These are phyloP conservation scores for Melanotaenia pygmaea DNA, from an alignment of 2,797 vertebrate genomes.

Conservation along the genomic window DNA sequence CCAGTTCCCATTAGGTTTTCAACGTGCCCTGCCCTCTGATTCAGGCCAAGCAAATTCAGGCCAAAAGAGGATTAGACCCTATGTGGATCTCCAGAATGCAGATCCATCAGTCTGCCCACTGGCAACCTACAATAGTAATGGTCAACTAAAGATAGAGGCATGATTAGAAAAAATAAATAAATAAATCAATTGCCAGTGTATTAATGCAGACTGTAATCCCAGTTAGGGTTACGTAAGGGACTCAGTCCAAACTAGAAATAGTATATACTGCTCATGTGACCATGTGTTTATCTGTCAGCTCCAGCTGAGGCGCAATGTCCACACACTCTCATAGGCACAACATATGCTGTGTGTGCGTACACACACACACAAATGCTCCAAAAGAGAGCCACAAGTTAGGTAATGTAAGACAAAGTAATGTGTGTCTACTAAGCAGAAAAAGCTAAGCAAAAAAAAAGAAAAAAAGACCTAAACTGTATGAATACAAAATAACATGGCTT, in stretches of 20 bases:
- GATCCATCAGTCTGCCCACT: constrained; percentile 47
- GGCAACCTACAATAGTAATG: constrained; percentile 33
- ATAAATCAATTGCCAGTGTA: constrained; percentile 68
- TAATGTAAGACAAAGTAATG: constrained; percentile 19
- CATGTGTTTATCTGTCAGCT: constrained; percentile 56
- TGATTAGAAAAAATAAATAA: constrained; percentile 67
- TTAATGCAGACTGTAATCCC: constrained; percentile 65
- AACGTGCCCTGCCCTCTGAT: constrained; percentile 41
- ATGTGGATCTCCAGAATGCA: constrained; percentile 60
- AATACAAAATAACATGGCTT: constrained; percentile 14
- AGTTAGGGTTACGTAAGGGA: constrained; percentile 67
- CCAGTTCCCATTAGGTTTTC: constrained; percentile 49
- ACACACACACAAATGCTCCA: constrained; percentile 19
- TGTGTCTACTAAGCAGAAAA: constrained; percentile 6
- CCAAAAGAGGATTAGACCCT: constrained; percentile 74
- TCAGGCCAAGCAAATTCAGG: constrained; percentile 61
- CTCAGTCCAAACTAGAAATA: constrained; percentile 47
- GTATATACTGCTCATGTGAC: constrained; percentile 59
- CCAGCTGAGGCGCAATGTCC: constrained; percentile 55
- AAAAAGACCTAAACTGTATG: background rate
- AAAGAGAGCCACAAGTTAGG: constrained; percentile 13
- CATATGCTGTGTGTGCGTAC: constrained; percentile 43
- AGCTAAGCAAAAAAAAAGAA: background rate
- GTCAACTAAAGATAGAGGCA: constrained; percentile 61
- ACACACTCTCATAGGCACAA: background rate